phyloP scores from a whole-genome alignment of 2,888 invertebrate genomes.

The Entomobrya proxima region DNA sequence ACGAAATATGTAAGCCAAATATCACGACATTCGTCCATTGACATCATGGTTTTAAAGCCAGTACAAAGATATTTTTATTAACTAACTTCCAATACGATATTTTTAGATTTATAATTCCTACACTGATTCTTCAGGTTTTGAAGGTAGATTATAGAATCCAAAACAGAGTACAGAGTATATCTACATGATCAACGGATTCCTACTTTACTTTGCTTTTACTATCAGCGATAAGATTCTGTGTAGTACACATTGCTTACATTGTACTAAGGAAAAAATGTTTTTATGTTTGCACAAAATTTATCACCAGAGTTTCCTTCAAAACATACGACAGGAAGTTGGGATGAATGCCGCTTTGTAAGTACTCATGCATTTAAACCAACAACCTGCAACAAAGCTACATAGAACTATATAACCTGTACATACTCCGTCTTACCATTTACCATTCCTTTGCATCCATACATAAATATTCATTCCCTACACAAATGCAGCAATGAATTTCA shows the following conservation, averaged over 20 bases:
- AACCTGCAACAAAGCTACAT: not conserved
- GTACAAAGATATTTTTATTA: no score
- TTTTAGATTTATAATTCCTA: no score
- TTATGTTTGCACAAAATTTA: slow-evolving; percentile 36
- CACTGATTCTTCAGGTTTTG: no score
- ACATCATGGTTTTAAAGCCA: no score
- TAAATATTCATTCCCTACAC: not conserved
- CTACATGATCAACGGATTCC: no score
- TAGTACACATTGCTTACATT: not conserved
- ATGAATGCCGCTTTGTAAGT: slow-evolving; percentile 38
- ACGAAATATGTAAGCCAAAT: no score
- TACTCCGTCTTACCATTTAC: not conserved
- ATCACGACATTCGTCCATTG: no score
- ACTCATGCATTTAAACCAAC: slow-evolving; percentile 45
- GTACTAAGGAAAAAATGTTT: not conserved
- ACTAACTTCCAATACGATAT: no score
- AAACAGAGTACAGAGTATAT: no score
- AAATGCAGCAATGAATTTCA: not conserved
- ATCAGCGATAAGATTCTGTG: not conserved
- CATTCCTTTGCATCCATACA: not conserved
- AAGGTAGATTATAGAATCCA: no score
- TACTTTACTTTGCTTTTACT: no score
- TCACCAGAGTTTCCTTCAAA: slow-evolving; percentile 37
- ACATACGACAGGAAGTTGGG: slow-evolving; percentile 39
- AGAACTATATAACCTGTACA: not conserved